These are phyloP conservation scores for Euura lappo DNA, from an alignment of 1,140 invertebrate genomes.

Conservation along the genomic window DNA sequence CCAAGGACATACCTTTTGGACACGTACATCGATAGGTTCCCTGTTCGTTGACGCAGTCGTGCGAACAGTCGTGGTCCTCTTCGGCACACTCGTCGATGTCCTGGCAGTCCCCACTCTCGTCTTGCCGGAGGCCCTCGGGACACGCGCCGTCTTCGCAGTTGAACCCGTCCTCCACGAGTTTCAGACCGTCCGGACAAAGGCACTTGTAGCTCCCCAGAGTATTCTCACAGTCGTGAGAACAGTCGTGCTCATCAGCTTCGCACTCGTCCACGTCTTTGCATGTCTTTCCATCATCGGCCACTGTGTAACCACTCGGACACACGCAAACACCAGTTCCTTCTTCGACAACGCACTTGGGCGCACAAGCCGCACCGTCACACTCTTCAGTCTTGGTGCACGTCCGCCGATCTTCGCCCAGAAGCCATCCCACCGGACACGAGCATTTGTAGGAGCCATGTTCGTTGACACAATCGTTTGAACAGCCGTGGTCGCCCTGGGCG, in stretches of 20 bases:
- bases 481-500: slow-evolving; percentile 34
- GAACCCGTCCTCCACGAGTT: slow-evolving; percentile 72
- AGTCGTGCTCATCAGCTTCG: slow-evolving; percentile 63
- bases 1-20: slow-evolving; percentile 63
- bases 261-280: slow-evolving; percentile 80
- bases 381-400: slow-evolving; percentile 52
- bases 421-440: slow-evolving; percentile 65
- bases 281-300: slow-evolving; percentile 37
- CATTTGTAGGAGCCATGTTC: slow-evolving; percentile 66
- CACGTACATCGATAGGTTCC: slow-evolving; percentile 77
- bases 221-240: slow-evolving; percentile 78
- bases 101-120: slow-evolving; percentile 53
- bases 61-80: slow-evolving; percentile 64
- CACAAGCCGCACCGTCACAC: slow-evolving; percentile 42
- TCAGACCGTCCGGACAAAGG: slow-evolving; percentile 76
- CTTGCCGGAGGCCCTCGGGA: slow-evolving; percentile 58
- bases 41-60: slow-evolving; percentile 47
- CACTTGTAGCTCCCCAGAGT: slow-evolving; percentile 80
- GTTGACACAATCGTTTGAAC: slow-evolving; percentile 54
- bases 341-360: slow-evolving; percentile 58
- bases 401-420: slow-evolving; percentile 63
- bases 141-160: slow-evolving; percentile 67
- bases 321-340: slow-evolving; percentile 57
- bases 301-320: slow-evolving; percentile 43
- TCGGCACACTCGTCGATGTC: slow-evolving; percentile 81